phyloP scores from a whole-genome alignment of 2,113 vertebrate genomes.

The Bos indicus region DNA sequence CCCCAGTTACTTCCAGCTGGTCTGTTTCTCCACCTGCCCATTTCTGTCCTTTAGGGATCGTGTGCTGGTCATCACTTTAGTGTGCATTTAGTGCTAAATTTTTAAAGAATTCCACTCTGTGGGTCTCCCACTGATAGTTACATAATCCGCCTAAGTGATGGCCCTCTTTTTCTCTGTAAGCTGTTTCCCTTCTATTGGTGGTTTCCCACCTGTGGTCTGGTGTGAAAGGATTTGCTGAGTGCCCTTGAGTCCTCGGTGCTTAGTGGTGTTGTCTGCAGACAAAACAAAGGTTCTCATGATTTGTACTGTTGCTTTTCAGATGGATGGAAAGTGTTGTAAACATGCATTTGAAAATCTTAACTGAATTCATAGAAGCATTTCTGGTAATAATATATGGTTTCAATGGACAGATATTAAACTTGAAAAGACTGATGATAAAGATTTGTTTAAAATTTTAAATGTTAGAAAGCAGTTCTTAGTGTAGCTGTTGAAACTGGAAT shows the following conservation, averaged over 20 bases:
- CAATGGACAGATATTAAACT: background rate
- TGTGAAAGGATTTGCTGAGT: background rate
- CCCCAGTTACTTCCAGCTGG: background rate
- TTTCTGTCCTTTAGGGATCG: background rate
- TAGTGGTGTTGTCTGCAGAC: background rate
- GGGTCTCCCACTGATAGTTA: background rate
- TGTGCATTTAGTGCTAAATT: constrained; percentile 2
- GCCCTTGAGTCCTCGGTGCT: background rate
- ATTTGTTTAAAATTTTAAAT: background rate
- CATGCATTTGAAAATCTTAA: background rate
- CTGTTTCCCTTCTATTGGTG: background rate
- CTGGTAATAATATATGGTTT: background rate
- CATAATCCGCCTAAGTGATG: background rate
- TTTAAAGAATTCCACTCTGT: background rate
- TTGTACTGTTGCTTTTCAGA: background rate
- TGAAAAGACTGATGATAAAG: background rate
- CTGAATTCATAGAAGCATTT: background rate
- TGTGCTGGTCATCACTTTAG: background rate
- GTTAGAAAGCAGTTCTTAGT: background rate
- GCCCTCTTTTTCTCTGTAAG: background rate
- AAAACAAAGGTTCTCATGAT: background rate
- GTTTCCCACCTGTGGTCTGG: background rate
- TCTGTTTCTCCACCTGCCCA: background rate
- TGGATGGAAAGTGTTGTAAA: background rate
- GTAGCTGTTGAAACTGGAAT: background rate